Base-by-base conservation (phyloP, 2,113 vertebrate genomes). In the Megaleporinus macrocephalus region DNA sequence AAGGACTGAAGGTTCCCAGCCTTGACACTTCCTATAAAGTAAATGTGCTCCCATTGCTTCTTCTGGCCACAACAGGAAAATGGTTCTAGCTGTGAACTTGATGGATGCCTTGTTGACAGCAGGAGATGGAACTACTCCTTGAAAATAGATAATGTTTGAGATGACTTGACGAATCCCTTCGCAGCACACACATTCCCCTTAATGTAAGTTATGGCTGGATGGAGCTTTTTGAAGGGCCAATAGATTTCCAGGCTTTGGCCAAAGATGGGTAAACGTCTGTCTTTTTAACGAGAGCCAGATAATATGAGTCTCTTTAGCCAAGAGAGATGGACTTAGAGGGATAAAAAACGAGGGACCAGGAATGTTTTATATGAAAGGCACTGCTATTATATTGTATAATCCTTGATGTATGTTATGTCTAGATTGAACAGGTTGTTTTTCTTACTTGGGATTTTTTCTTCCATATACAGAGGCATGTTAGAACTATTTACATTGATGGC, bases 161-260 rank as follows among this genome's bases (percentile, higher is more conserved):
- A 44, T 49, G n/a, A 27, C 74, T 65, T 65, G 62, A 68, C 65
- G 36, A 41, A 68, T 68, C 29, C 65, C 65, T 76, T 9, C n/a
- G 27, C 5, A n/a, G 53, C 22, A n/a, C 53, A 57, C 3, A 18
- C 16, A 6, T 44, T 47, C 9, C 24, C 36, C 24, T 47, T 26
- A 36, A 36, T 13, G 30, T 65, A 49, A 49, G 36, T 63, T 65
- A 76, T 29, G 33, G 44, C 36, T 3, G 18, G 16, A 65, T 63
- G 74, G 18, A 24, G 24, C 36, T 76, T 76, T 62, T 47, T 47
- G 9, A 47, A 47, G n/a, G 57, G n/a, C 33, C 33, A 74, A 36
- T 57, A 59, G n/a, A 27, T 27, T 63, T 14, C 26, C 61, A 66
- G 4, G 41, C 41, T 44, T 5, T 44, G 41, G 41, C 41, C 41